Evolutionary conservation across 2,888 invertebrate genomes (phyloP), one percentile per base, ranked within the genome.

Genomic region (Idaea aversata): DNA sequence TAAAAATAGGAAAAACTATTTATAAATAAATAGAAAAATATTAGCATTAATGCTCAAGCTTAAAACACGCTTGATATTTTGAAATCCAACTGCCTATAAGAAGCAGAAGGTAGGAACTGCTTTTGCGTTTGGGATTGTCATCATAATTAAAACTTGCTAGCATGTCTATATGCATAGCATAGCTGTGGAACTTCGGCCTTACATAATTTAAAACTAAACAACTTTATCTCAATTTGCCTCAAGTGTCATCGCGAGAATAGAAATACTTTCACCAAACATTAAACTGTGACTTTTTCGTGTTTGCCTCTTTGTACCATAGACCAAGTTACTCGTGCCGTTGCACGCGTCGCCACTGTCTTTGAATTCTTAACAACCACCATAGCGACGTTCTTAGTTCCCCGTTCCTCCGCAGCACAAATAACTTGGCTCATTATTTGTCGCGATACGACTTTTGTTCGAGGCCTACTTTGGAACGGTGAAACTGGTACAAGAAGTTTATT

Each of bases 241-340:
- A 47, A 47, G 79, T 76, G 77, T 61, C 61, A 65, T 67, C 74
- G 88, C 90, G 89, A 85, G 90, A 89, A 88, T 81, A 86, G 86
- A 86, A 80, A 80, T 86, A 82, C 90, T 90, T 90, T 89, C 90
- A 82, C 86, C 79, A 70, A 69, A 74, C 77, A 77, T 84, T 83
- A 80, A 75, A 74, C 77, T 76, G 15, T 15, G 61, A 61, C 35
- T 47, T 47, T 47, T 47, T 47, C 47, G 47, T 47, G 47, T 47
- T 47, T 10, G 47, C 13, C 47, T 47, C 5, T 36, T 47, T 13
- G 13, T 13, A n/a, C 3, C 47, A 13, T 47, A 5, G 47, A 4
- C 47, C 47, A 47, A 47, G 47, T 47, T 6, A 47, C 47, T 47
- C 7, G 47, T 47, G 47, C 47, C 47, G 47, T 47, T 47, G 47